phyloP scores from a whole-genome alignment of 1,140 invertebrate genomes.

The Hyphantria cunea region DNA sequence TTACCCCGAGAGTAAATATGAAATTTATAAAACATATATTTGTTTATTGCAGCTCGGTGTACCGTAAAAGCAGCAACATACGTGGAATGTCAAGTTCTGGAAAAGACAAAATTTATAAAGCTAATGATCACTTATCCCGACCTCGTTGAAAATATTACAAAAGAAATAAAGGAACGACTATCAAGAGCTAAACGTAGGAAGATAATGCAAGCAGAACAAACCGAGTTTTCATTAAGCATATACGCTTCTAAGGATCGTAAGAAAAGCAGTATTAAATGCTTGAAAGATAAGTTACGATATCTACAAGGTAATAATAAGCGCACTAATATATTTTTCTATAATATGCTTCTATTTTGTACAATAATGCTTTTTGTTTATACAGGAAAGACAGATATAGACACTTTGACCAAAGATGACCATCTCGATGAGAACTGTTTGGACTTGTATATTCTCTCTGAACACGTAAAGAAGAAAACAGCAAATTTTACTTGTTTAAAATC shows the following conservation, averaged over 20 bases:
- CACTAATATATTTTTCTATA: neutral
- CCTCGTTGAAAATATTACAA: slow-evolving; percentile 48
- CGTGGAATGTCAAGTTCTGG: slow-evolving; percentile 74
- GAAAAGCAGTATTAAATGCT: slow-evolving; percentile 73
- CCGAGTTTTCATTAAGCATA: slow-evolving; percentile 58
- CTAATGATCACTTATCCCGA: slow-evolving; percentile 74
- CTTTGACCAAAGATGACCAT: slow-evolving; percentile 52
- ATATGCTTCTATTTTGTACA: neutral
- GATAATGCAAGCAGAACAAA: slow-evolving; percentile 33
- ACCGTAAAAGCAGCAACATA: slow-evolving; percentile 77
- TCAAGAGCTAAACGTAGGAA: slow-evolving; percentile 49
- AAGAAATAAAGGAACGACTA: slow-evolving; percentile 60
- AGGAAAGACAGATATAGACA: slow-evolving; percentile 57
- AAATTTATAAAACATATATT: slow-evolving; percentile 1
- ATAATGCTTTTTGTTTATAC: slow-evolving; percentile 22
- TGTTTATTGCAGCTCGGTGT: slow-evolving; percentile 59
- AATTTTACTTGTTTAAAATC: slow-evolving; percentile 60
- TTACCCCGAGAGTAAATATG: slow-evolving; percentile 55
- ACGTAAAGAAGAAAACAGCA: slow-evolving; percentile 60
- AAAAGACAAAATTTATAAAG: slow-evolving; percentile 70
- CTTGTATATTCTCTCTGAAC: slow-evolving; percentile 70
- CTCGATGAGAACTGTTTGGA: slow-evolving; percentile 67
- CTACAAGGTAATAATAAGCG: slow-evolving; percentile 56
- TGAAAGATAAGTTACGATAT: slow-evolving; percentile 73
- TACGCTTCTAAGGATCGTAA: slow-evolving; percentile 68